A percentile compares a stretch with the other conserved stretches of the same genome.
Evolutionary conservation across 2,888 invertebrate genomes (phyloP).

Genomic region (Operophtera brumata): DNA sequence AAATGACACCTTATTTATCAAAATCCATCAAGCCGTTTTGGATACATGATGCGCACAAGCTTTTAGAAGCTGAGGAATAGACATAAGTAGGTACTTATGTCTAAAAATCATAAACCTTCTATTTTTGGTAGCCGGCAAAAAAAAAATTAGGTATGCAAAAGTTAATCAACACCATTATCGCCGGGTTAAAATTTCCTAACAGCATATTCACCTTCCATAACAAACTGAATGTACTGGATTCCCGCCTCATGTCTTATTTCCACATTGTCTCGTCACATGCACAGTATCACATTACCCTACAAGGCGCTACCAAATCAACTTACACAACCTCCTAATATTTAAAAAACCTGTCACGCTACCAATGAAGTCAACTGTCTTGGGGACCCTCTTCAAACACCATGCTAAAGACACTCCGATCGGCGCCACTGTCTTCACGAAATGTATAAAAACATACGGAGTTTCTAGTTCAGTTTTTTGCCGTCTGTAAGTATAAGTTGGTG

Average conservation of each 20-base stretch:
- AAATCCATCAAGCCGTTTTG: no score
- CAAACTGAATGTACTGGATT: no score
- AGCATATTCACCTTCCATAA: no score
- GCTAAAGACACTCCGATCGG: conserved; percentile 28
- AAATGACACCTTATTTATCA: no score
- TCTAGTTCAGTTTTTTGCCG: conserved; percentile 40
- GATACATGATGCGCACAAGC: no score
- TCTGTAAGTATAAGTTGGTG: conserved; percentile 52
- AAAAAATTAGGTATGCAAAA: no score
- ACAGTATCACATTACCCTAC: conserved; percentile 22
- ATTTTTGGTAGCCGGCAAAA: no score
- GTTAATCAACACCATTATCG: no score
- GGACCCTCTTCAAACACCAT: conserved; percentile 42
- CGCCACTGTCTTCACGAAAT: conserved; percentile 28
- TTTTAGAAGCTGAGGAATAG: no score
- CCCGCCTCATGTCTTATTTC: neutral
- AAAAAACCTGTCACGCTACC: conserved; percentile 65
- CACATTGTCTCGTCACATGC: neutral
- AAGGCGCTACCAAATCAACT: conserved; percentile 52
- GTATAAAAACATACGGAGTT: conserved; percentile 21
- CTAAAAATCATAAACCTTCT: no score
- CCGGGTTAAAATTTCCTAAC: no score
- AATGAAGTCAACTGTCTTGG: conserved; percentile 57
- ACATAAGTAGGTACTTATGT: no score
- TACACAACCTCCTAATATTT: conserved; percentile 55